phyloP scores from a whole-genome alignment of 2,113 vertebrate species.

The Phalacrocorax pelagicus region DNA sequence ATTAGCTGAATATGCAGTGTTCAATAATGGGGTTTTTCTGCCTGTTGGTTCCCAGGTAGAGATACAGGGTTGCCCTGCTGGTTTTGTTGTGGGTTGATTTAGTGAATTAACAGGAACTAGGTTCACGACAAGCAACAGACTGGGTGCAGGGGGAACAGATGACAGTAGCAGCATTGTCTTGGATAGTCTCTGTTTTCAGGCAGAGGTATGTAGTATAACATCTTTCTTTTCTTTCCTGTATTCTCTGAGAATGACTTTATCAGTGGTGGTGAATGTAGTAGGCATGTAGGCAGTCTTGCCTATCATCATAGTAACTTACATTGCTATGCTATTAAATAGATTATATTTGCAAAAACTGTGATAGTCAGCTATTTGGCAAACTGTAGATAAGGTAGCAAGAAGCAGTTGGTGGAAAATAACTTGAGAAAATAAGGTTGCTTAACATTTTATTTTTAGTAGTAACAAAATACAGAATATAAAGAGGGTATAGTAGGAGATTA shows the following conservation, averaged over 20 bases:
- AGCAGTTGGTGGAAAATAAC: neutral
- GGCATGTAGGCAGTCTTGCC: neutral
- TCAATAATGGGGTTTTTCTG: neutral
- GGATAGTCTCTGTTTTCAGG: neutral
- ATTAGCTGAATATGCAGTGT: neutral
- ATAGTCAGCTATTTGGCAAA: neutral
- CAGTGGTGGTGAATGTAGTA: neutral
- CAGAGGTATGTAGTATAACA: neutral
- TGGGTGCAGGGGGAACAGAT: accelerated
- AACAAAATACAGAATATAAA: neutral
- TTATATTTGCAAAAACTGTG: neutral
- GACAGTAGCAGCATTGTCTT: neutral
- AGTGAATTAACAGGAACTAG: slow-evolving; percentile 11
- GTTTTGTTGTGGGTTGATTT: neutral
- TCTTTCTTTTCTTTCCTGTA: neutral
- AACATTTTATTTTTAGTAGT: neutral
- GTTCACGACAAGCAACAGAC: neutral
- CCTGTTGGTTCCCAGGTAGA: neutral
- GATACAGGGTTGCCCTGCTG: neutral
- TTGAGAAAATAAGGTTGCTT: neutral
- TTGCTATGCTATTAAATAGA: neutral
- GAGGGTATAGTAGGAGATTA: neutral
- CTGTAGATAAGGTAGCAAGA: neutral
- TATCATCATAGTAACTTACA: neutral
- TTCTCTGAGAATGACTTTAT: neutral